phyloP scores from a whole-genome alignment of 2,888 invertebrate species.

The Carabus problematicus region DNA sequence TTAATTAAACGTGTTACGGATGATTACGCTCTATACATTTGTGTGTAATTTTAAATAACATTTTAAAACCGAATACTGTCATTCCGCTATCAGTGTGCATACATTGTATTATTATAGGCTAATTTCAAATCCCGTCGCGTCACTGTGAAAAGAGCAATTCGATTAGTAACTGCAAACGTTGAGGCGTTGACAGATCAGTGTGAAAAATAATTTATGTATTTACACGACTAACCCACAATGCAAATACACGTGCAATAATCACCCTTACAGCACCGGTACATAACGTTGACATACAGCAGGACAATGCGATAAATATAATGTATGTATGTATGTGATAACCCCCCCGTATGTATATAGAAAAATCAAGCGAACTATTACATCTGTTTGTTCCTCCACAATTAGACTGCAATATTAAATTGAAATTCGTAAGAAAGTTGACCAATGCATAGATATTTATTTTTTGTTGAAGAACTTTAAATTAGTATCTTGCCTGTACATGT shows the following conservation, averaged over 20 bases:
- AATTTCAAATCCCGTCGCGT: conserved; percentile 5
- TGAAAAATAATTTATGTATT: conserved; percentile 42
- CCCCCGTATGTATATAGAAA: too few species aligned
- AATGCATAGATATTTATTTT: too few species aligned
- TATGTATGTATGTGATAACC: too few species aligned
- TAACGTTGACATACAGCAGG: not conserved
- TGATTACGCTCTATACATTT: conserved; percentile 21
- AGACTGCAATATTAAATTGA: too few species aligned
- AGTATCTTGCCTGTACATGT: too few species aligned
- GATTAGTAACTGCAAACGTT: conserved; percentile 3
- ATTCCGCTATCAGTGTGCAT: not conserved
- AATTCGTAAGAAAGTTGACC: too few species aligned
- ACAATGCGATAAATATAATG: too few species aligned
- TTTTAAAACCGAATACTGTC: conserved; percentile 23
- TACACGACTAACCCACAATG: conserved; percentile 31
- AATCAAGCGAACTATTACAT: too few species aligned
- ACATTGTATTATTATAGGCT: not conserved
- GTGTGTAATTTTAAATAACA: conserved; percentile 36
- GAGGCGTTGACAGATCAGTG: conserved; percentile 32
- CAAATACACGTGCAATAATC: conserved; percentile 2
- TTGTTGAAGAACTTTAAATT: too few species aligned
- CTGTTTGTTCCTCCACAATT: too few species aligned
- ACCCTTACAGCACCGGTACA: not conserved
- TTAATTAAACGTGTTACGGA: conserved; percentile 34
- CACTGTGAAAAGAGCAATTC: conserved; percentile 26